Base-by-base conservation (phyloP, 2,113 vertebrate genomes). In the Genyomyrus donnyi region DNA sequence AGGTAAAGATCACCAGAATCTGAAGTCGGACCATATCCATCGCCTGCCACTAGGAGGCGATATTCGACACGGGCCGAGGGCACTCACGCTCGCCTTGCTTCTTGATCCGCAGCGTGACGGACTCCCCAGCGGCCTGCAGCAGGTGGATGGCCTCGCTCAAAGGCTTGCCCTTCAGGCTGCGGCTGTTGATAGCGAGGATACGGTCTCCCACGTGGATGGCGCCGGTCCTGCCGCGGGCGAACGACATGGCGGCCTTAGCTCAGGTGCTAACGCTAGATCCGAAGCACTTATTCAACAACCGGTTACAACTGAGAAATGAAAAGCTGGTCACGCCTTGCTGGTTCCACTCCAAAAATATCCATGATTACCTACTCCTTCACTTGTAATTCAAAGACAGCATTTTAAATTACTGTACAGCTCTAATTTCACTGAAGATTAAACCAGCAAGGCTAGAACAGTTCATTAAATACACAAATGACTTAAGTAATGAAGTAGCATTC, bases 21-120 rank as follows among this genome's bases (percentile, higher is more conserved):
- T 77, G 80, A 48, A 87, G 46, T 87, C 11, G 5, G 31, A 56
- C 85, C 24, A 50, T 11, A 9, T 15, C 27, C 50, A 8, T 13
- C 17, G n/a, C 2, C 13, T 87, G 85, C 85, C 49, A 39, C 50
- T 53, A 27, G 45, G 9, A 31, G 15, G 49, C 8, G 27, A 1
- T 5, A n/a, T 21, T 31, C 7, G 24, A 0, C 85, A 5, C 19
- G 50, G 6, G 13, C 85, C 3, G 42, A 35, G 49, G 49, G n/a
- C 27, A 95, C 97, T 97, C 94, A 99, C 98, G 93, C 91, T 99
- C 97, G 93, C 97, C 97, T 92, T 98, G 98, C 91, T 99, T 99
- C 95, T 99, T 99, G 95, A 99, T 99, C 96, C 98, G 99, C 95
- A 99, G 96, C 15, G 98, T 99, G 93, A 99, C 98, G 3, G 98